Evolutionary conservation across 2,113 vertebrate species (phyloP).

Genomic region (Indicator maculatus): DNA sequence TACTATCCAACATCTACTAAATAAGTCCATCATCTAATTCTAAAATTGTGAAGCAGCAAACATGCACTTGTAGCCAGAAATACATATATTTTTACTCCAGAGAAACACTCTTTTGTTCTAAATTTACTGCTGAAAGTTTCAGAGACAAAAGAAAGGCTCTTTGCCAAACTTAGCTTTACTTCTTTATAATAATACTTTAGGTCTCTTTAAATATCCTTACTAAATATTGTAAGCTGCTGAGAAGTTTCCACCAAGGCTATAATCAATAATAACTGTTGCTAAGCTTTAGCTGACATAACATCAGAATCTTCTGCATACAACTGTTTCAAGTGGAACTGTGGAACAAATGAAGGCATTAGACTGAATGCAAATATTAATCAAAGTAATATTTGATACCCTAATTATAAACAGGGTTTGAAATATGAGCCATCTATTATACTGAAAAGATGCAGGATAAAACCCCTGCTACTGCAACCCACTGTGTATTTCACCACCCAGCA

Average conservation of each 20-base stretch:
- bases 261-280: conserved; percentile 62
- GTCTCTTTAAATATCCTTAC: conserved; percentile 59
- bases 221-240: conserved; percentile 64
- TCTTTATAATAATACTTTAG: conserved; percentile 66
- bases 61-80: conserved; percentile 76
- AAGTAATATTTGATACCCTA: conserved; percentile 64
- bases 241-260: conserved; percentile 63
- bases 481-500: conserved; percentile 36
- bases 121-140: conserved; percentile 78
- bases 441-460: conserved; percentile 64
- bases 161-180: conserved; percentile 72
- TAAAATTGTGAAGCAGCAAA: conserved; percentile 82
- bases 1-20: conserved; percentile 81
- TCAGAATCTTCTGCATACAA: neutral
- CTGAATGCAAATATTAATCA: conserved; percentile 65
- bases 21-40: conserved; percentile 83
- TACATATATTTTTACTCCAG: conserved; percentile 78
- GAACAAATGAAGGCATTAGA: conserved; percentile 53
- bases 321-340: conserved; percentile 39
- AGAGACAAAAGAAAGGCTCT: conserved; percentile 76
- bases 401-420: conserved; percentile 68
- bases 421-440: conserved; percentile 59
- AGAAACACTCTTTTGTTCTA: conserved; percentile 78
- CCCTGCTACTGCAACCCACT: conserved; percentile 57
- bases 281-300: conserved; percentile 48